A percentile compares a stretch with the other conserved stretches of the same genome.
Conservation (phyloP, 1,140 invertebrate genomes). For the Drosophila pseudoananassae region DNA sequence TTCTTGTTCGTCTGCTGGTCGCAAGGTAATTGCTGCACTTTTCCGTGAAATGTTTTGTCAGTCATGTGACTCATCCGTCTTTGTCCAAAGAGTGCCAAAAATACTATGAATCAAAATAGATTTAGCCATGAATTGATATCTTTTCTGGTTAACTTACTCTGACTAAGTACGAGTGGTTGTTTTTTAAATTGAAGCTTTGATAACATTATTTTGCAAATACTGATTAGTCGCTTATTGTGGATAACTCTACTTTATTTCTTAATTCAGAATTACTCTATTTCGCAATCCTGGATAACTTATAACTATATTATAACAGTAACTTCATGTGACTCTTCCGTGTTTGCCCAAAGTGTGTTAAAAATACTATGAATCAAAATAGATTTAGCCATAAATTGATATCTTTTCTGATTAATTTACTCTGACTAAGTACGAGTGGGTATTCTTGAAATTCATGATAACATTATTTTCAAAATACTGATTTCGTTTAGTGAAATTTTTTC, state of each 20-base stretch:
- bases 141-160: slow-evolving; percentile 36
- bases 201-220: not conserved
- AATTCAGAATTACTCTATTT: too few relatives aligned
- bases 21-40: slow-evolving; percentile 56
- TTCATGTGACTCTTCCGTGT: slow-evolving; percentile 42
- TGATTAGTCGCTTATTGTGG: too few relatives aligned
- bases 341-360: slow-evolving; percentile 18
- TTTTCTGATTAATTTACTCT: slow-evolving; percentile 36
- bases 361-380: slow-evolving; percentile 20
- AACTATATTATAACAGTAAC: too few relatives aligned
- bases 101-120: slow-evolving; percentile 20
- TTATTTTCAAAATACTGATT: too few relatives aligned
- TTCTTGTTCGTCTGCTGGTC: slow-evolving; percentile 58
- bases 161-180: slow-evolving; percentile 1
- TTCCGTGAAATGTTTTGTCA: not conserved
- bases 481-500: not conserved
- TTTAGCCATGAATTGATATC: slow-evolving; percentile 47
- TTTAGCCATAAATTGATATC: slow-evolving; percentile 47
- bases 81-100: slow-evolving; percentile 20
- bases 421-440: slow-evolving; percentile 3
- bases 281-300: too few relatives aligned
- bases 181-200: not conserved
- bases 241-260: too few relatives aligned
- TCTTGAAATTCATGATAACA: not conserved
- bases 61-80: slow-evolving; percentile 39